A percentile compares a stretch with the other conserved stretches of the same genome.
These are phyloP conservation scores for Argyresthia albistria DNA, from an alignment of 2,888 invertebrate genomes.

Conservation along the genomic window DNA sequence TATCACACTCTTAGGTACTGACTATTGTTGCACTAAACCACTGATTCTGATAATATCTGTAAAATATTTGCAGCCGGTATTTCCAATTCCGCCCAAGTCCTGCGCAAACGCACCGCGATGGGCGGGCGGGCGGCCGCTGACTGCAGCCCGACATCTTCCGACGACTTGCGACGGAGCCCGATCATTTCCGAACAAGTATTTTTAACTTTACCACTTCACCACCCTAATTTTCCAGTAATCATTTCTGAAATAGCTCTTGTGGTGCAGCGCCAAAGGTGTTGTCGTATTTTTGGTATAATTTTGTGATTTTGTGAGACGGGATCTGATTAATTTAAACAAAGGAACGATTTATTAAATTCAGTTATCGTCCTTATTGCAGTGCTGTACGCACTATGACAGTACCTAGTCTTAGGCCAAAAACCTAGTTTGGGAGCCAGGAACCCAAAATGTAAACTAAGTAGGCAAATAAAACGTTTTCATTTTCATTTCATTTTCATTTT, in stretches of 20 bases:
- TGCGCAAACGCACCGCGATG: slow-evolving; percentile 38
- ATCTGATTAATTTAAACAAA: background rate
- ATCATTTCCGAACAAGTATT: slow-evolving; percentile 51
- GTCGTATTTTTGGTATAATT: background rate
- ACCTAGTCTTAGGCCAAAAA: too few species aligned
- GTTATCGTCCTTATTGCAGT: too few species aligned
- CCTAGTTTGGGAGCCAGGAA: too few species aligned
- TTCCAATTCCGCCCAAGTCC: slow-evolving; percentile 33
- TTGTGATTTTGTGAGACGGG: background rate
- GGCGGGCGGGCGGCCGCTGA: slow-evolving; percentile 57
- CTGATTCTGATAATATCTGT: too few species aligned
- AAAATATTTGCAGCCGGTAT: background rate
- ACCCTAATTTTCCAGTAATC: background rate
- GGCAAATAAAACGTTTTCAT: too few species aligned
- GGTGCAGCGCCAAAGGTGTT: background rate
- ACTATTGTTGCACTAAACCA: too few species aligned
- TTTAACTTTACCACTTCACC: slow-evolving; percentile 36
- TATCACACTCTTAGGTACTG: too few species aligned
- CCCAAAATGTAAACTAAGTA: too few species aligned
- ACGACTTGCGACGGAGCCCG: slow-evolving; percentile 26
- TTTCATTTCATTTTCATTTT: too few species aligned
- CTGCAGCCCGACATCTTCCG: slow-evolving; percentile 32
- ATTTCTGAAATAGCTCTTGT: slow-evolving; percentile 4
- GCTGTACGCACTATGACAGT: too few species aligned
- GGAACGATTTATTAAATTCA: too few species aligned